These are phyloP conservation scores for Motacilla alba DNA, from an alignment of 2,113 vertebrate species.

Conservation along the genomic window DNA sequence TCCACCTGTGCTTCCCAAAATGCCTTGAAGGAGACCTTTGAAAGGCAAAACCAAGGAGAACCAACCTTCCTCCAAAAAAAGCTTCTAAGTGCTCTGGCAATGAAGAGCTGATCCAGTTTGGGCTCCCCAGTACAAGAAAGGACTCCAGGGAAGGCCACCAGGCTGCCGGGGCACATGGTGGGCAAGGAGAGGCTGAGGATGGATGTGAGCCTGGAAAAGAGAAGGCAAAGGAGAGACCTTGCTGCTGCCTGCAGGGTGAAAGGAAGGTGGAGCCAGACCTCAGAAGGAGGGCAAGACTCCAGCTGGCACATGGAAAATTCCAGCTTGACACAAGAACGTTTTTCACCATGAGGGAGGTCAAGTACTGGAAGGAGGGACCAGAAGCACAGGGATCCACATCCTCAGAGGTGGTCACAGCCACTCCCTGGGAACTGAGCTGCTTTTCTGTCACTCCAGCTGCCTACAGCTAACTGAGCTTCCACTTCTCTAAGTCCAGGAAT, in stretches of 20 bases:
- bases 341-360: background rate
- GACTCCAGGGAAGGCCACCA: background rate
- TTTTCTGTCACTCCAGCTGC: background rate
- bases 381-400: background rate
- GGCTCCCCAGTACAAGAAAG: background rate
- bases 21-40: accelerated
- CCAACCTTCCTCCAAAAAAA: background rate
- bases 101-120: background rate
- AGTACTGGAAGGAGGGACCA: background rate
- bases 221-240: background rate
- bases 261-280: background rate
- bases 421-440: background rate
- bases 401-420: background rate
- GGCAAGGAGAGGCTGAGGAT: background rate
- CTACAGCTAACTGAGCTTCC: background rate
- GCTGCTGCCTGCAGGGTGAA: background rate
- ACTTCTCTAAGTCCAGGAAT: background rate
- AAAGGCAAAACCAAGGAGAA: background rate
- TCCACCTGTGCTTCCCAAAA: background rate
- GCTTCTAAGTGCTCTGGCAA: background rate
- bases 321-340: background rate
- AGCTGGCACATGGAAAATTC: background rate
- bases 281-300: background rate
- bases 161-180: background rate
- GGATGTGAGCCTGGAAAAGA: background rate